Evolutionary conservation across 2,888 invertebrate species (phyloP).

Genomic region (Parthenolecanium corni): DNA sequence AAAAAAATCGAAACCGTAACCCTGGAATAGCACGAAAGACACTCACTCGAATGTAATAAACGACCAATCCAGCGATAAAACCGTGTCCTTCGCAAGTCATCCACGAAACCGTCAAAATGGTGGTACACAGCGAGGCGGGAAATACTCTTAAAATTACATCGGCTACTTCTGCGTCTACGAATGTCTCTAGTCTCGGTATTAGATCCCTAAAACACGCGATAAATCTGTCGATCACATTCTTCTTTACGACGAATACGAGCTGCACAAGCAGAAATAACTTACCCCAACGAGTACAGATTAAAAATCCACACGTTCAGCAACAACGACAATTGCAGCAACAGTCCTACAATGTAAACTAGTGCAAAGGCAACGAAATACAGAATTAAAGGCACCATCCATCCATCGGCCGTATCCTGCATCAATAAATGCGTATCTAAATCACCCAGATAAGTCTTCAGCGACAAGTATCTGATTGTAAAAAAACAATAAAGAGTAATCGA

Average conservation of each 20-base stretch:
- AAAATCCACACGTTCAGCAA: not conserved
- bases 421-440: slow-evolving; percentile 9
- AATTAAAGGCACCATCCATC: not conserved
- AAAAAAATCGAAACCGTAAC: not conserved
- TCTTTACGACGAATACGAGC: not conserved
- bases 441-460: not conserved
- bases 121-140: not conserved
- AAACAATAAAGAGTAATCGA: not conserved
- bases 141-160: not conserved
- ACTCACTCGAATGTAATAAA: not conserved
- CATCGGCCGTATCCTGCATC: slow-evolving; percentile 4
- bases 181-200: not conserved
- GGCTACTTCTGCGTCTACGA: not conserved
- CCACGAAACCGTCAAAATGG: not conserved
- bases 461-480: slow-evolving; percentile 5
- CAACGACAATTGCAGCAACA: not conserved
- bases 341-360: not conserved
- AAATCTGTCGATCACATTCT: not conserved
- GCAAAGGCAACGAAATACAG: slow-evolving; percentile 13
- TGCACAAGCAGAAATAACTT: not conserved
- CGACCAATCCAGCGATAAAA: not conserved
- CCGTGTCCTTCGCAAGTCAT: not conserved
- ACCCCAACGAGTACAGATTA: not conserved
- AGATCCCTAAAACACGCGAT: not conserved
- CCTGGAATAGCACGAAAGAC: not conserved